phyloP scores from a whole-genome alignment of 2,113 vertebrate species.

The Calypte anna region DNA sequence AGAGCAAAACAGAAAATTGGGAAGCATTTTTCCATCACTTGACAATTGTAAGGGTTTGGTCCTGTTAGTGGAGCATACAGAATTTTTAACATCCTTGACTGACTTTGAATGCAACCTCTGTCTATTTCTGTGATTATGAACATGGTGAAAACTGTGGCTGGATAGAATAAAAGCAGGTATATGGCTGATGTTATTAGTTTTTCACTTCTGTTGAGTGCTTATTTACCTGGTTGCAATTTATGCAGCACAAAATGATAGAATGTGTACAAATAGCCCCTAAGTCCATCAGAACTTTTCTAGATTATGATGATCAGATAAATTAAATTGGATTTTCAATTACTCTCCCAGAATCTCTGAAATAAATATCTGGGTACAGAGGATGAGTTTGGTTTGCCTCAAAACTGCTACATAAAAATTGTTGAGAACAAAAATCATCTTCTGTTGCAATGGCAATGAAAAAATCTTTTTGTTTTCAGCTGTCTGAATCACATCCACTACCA shows the following conservation, averaged over 20 bases:
- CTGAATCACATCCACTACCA: neutral
- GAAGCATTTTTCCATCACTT: neutral
- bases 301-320: neutral
- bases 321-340: neutral
- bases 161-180: neutral
- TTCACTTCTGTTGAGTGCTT: neutral
- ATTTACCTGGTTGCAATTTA: neutral
- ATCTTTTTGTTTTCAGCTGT: neutral
- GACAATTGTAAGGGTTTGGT: neutral
- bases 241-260: neutral
- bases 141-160: neutral
- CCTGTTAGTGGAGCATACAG: neutral
- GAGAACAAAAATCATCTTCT: neutral
- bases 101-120: neutral
- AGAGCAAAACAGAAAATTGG: neutral
- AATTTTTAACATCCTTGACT: neutral
- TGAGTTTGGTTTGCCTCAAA: neutral
- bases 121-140: neutral
- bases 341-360: neutral
- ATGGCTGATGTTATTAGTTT: neutral
- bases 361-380: neutral
- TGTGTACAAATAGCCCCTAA: neutral
- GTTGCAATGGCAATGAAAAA: neutral
- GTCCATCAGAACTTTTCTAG: neutral
- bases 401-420: neutral